These are phyloP conservation scores for Atopsyche davidsoni DNA, from an alignment of 1,140 invertebrate species.

Conservation along the genomic window DNA sequence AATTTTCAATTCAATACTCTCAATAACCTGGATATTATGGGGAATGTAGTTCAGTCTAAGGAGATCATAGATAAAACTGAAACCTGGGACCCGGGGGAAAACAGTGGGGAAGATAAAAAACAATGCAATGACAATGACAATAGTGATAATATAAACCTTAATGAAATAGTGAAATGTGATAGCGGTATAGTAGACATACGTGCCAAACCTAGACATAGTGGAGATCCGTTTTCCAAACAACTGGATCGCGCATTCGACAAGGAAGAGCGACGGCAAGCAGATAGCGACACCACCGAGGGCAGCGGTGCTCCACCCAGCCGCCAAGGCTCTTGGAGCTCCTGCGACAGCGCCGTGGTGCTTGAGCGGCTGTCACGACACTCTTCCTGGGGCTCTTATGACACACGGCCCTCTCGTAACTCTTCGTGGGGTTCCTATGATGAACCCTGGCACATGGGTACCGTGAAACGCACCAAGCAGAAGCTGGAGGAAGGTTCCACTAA, in stretches of 20 bases:
- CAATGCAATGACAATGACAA: constrained; percentile 31
- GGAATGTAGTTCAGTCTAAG: constrained; percentile 28
- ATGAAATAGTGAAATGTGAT: constrained; percentile 49
- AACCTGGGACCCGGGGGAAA: constrained; percentile 58
- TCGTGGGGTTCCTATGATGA: constrained; percentile 72
- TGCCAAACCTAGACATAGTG: constrained; percentile 37
- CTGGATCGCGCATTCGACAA: constrained; percentile 66
- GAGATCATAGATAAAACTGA: constrained; percentile 51
- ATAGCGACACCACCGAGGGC: constrained; percentile 33
- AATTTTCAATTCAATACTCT: constrained; percentile 27
- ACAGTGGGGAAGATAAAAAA: constrained; percentile 10
- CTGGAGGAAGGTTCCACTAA: constrained; percentile 58
- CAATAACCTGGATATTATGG: constrained; percentile 8
- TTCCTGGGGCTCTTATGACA: constrained; percentile 74
- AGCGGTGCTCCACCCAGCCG: constrained; percentile 50
- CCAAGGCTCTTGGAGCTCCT: constrained; percentile 75
- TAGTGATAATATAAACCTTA: constrained; percentile 37
- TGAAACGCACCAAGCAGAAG: constrained; percentile 66
- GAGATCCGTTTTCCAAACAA: constrained; percentile 66
- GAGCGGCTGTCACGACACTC: constrained; percentile 68
- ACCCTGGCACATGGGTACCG: constrained; percentile 59
- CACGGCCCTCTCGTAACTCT: constrained; percentile 62
- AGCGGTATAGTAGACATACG: constrained; percentile 46
- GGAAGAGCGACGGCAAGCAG: constrained; percentile 58
- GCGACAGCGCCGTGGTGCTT: constrained; percentile 67